These are phyloP conservation scores for Heliconius hewitsoni DNA, from an alignment of 1,140 invertebrate genomes.

Conservation along the genomic window DNA sequence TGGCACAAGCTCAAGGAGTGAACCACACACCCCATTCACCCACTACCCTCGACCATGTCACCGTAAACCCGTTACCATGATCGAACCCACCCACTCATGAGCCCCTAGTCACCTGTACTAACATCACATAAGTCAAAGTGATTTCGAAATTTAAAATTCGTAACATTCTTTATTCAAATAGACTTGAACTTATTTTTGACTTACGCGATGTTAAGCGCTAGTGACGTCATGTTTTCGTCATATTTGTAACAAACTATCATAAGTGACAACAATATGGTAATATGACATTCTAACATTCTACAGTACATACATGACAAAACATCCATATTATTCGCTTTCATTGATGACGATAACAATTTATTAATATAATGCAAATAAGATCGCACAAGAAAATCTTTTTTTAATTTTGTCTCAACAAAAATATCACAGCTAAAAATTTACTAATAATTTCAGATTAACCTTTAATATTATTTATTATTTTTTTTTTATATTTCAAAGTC, in stretches of 20 bases:
- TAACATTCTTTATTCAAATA: no score
- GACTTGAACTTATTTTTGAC: not conserved
- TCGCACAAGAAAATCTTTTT: not conserved
- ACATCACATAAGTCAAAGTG: not conserved
- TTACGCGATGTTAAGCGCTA: not conserved
- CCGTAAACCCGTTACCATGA: not conserved
- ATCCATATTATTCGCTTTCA: not conserved
- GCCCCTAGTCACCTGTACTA: not conserved
- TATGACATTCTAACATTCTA: not conserved
- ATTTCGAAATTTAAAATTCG: no score
- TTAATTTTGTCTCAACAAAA: not conserved
- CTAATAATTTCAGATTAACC: not conserved
- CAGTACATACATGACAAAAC: not conserved
- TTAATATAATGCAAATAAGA: not conserved
- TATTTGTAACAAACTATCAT: not conserved
- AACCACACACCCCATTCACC: constrained; percentile 37
- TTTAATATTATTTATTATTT: not conserved
- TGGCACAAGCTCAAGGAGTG: constrained; percentile 98
- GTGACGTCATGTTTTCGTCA: not conserved
- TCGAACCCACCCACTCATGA: not conserved
- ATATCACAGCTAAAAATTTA: not conserved
- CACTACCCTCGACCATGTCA: not conserved
- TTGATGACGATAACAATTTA: not conserved
- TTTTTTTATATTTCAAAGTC: no score
- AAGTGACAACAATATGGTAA: not conserved